Conservation (phyloP, 2,113 vertebrate genomes). For the Genyomyrus donnyi region DNA sequence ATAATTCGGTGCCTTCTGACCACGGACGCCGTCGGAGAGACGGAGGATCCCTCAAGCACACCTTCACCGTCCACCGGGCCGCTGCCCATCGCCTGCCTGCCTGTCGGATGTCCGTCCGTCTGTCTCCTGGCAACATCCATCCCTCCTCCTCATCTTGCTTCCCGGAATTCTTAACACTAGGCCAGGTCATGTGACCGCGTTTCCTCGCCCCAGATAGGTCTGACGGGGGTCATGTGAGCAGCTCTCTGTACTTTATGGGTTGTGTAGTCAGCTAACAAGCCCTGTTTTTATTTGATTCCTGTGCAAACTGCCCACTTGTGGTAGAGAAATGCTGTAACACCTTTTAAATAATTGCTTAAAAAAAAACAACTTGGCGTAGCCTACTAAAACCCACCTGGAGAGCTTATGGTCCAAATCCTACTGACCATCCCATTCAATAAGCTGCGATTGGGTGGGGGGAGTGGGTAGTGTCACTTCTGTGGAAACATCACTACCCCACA, state of each 20-base stretch:
- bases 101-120: background rate
- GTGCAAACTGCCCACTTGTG: background rate
- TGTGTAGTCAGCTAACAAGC: background rate
- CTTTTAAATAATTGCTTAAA: background rate
- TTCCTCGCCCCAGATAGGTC: background rate
- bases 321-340: background rate
- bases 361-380: background rate
- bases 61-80: background rate
- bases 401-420: background rate
- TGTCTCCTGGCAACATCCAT: background rate
- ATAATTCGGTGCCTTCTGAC: conserved; percentile 55
- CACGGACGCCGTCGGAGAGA: background rate
- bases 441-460: background rate
- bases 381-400: background rate
- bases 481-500: background rate
- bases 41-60: conserved; percentile 13
- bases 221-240: background rate
- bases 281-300: background rate
- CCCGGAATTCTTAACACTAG: background rate
- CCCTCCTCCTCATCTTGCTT: background rate
- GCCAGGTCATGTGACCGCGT: background rate
- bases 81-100: background rate
- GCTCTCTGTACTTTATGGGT: background rate
- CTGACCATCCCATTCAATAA: background rate
- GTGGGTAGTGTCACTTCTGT: background rate